These are phyloP conservation scores for Bufotes viridis DNA, from an alignment of 2,797 vertebrate genomes.

Conservation along the genomic window DNA sequence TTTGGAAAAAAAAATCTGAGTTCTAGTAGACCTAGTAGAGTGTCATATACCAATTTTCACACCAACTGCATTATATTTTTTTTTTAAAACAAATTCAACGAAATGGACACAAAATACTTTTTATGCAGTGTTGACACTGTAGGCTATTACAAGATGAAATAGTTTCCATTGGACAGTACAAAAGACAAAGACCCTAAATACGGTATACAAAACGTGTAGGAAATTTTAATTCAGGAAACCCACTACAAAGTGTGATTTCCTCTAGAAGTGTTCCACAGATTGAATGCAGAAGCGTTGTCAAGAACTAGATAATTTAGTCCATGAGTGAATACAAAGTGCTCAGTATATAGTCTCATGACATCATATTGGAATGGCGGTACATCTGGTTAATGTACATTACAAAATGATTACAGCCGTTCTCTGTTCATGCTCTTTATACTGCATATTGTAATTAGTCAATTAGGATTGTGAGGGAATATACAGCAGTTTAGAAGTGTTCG, in stretches of 20 bases:
- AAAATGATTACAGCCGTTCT: constrained; percentile 24
- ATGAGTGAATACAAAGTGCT: constrained; percentile 35
- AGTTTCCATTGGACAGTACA: not conserved
- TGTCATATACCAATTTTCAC: too few species aligned
- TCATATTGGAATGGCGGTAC: constrained; percentile 35
- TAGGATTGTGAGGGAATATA: not conserved
- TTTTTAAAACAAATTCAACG: too few species aligned
- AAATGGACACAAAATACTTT: too few species aligned
- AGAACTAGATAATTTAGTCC: constrained; percentile 32
- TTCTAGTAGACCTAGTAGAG: too few species aligned
- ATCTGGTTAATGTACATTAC: constrained; percentile 51
- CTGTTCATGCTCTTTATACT: constrained; percentile 35
- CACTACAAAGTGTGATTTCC: constrained; percentile 40
- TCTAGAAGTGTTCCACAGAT: constrained; percentile 33
- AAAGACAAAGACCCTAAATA: constrained; percentile 5
- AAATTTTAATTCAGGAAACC: constrained; percentile 42
- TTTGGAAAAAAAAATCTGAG: too few species aligned
- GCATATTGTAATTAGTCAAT: not conserved
- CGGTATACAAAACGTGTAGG: not conserved
- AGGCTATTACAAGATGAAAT: not conserved
- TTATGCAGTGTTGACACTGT: too few species aligned
- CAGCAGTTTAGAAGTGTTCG: not conserved
- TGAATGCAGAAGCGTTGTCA: constrained; percentile 45
- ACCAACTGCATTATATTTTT: too few species aligned
- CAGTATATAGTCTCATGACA: constrained; percentile 49